These are phyloP conservation scores for Yponomeuta malinellus DNA, from an alignment of 2,888 invertebrate species.

Conservation along the genomic window DNA sequence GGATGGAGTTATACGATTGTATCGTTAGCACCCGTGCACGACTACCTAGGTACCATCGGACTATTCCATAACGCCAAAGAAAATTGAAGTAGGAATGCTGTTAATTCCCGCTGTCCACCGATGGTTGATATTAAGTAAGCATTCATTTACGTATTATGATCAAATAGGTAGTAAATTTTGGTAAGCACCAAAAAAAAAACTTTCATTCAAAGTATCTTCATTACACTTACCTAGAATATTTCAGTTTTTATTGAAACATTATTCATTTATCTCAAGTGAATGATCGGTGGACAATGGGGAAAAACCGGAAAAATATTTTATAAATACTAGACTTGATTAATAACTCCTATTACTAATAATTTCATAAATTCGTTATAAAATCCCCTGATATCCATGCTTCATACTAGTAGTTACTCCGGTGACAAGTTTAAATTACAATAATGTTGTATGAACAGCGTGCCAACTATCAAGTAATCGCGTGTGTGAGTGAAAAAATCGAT, in stretches of 20 bases:
- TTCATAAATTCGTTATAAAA: neutral
- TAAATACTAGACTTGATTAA: neutral
- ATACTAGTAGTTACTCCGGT: neutral
- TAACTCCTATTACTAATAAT: neutral
- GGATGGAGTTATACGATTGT: neutral
- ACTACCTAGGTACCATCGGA: neutral
- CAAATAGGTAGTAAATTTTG: no score
- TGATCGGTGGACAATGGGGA: no score
- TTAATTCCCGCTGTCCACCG: no score
- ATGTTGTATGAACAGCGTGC: neutral
- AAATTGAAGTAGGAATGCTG: no score
- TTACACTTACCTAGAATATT: no score
- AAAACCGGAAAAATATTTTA: neutral
- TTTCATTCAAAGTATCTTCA: no score
- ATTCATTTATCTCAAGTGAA: no score
- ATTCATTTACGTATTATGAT: no score
- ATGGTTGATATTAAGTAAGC: no score
- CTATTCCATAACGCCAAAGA: no score
- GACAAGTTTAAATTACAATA: neutral
- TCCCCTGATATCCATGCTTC: neutral
- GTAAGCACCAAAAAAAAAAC: no score
- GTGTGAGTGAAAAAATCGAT: neutral
- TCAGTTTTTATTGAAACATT: no score
- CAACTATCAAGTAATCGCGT: neutral
- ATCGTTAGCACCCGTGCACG: neutral